A percentile compares a stretch with the other conserved stretches of the same genome.
Evolutionary conservation across 1,140 invertebrate genomes (phyloP).

Genomic region (Hypothenemus hampei): DNA sequence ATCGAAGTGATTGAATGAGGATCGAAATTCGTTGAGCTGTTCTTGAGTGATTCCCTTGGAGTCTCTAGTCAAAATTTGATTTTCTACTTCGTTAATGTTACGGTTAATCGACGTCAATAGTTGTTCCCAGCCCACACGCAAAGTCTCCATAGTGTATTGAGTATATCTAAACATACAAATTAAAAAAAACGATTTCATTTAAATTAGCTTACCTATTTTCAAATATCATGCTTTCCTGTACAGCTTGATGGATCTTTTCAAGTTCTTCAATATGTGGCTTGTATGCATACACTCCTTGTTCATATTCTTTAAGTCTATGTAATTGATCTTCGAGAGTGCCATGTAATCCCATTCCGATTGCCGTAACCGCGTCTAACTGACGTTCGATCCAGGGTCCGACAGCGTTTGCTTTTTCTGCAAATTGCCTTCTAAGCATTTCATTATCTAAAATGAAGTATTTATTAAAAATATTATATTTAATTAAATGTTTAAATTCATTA

Average conservation of each 20-base stretch:
- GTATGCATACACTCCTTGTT: slow-evolving; percentile 90
- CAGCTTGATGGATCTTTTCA: slow-evolving; percentile 97
- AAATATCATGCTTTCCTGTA: slow-evolving; percentile 99
- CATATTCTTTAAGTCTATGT: slow-evolving; percentile 89
- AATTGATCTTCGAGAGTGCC: slow-evolving; percentile 94
- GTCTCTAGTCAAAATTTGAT: slow-evolving; percentile 96
- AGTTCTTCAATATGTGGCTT: slow-evolving; percentile 97
- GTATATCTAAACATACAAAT: slow-evolving; percentile 65
- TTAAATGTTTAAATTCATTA: slow-evolving; percentile 48
- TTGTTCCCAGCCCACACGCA: slow-evolving; percentile 99
- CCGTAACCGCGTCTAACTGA: slow-evolving; percentile 95
- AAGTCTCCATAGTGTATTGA: slow-evolving; percentile 99
- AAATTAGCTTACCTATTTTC: slow-evolving; percentile 74
- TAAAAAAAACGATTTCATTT: background rate
- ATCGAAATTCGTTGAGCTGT: slow-evolving; percentile 96
- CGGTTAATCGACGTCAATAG: slow-evolving; percentile 95
- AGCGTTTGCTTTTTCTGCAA: slow-evolving; percentile 96
- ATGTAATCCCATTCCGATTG: slow-evolving; percentile 84
- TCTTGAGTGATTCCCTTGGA: slow-evolving; percentile 97
- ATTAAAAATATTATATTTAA: slow-evolving; percentile 25
- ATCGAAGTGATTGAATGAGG: slow-evolving; percentile 99
- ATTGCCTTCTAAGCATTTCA: slow-evolving; percentile 92
- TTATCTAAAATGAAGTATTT: slow-evolving; percentile 67
- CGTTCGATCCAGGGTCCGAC: slow-evolving; percentile 99
- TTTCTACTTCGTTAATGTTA: slow-evolving; percentile 98